A percentile compares a stretch with the other conserved stretches of the same genome.
Evolutionary conservation across 2,113 vertebrate species (phyloP).

Genomic region (Eublepharis macularius): DNA sequence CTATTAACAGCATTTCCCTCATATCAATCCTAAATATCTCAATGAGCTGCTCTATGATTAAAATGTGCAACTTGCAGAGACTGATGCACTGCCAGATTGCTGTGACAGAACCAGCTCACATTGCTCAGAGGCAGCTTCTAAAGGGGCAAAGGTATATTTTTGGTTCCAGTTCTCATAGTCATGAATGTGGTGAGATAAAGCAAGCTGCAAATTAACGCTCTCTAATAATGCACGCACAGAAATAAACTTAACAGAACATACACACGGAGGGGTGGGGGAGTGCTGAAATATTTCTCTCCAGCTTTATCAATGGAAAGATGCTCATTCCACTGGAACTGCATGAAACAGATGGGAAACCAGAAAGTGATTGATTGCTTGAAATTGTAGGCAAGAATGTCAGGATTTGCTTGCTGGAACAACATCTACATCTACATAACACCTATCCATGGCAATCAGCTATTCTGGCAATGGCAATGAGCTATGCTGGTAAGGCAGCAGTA

Average conservation of each 20-base stretch:
- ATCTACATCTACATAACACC: neutral
- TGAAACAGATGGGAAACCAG: constrained; percentile 19
- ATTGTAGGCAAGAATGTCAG: neutral
- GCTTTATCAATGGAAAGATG: neutral
- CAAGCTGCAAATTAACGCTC: constrained; percentile 24
- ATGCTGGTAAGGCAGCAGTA: neutral
- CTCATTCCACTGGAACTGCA: neutral
- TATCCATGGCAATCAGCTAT: neutral
- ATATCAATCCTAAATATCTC: constrained; percentile 60
- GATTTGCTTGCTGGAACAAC: neutral
- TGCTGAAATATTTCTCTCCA: too few relatives aligned
- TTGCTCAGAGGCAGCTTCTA: constrained; percentile 26
- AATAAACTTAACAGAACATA: neutral
- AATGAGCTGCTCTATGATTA: constrained; percentile 66
- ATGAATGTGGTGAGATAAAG: constrained; percentile 18
- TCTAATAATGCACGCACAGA: neutral
- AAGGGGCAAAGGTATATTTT: neutral
- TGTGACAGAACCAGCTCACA: constrained; percentile 16
- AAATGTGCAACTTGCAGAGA: constrained; percentile 56
- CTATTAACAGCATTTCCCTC: constrained; percentile 43
- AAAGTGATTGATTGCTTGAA: constrained; percentile 10
- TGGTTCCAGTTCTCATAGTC: constrained; percentile 10
- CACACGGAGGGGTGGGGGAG: neutral
- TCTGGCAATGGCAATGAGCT: neutral
- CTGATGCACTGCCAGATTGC: constrained; percentile 46